Evolutionary conservation across 2,113 vertebrate species (phyloP), one percentile per base, ranked within the genome.

Genomic region (Indicator maculatus): DNA sequence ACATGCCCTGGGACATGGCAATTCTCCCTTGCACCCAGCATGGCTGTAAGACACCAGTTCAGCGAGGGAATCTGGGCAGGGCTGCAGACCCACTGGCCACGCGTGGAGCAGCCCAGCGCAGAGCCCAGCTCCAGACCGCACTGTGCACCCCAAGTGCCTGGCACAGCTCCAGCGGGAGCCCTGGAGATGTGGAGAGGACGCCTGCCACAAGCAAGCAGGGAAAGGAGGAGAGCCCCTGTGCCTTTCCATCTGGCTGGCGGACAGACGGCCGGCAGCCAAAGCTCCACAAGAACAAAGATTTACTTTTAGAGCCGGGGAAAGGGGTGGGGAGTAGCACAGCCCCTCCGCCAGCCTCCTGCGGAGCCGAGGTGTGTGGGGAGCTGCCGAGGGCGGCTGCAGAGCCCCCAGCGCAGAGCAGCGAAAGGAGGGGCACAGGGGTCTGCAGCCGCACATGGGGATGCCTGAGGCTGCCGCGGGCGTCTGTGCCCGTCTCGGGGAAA

Each of bases 231-330:
- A 93, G 86, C 74, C 94, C 93, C 93, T 14, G 38, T 70, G 93
- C 89, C 87, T 91, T 89, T 89, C 94, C 95, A 96, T 96, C 96
- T 93, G 96, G 89, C 95, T 88, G 91, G 56, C 59, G 59, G 86
- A 89, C 94, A 92, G 94, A 44, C 85, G 94, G 93, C 91, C 67
- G 3, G 38, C 94, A 91, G 96, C 96, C 95, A 95, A 89, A 26
- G 89, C 95, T 96, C 87, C 75, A 0, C 82, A 80, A 83, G 96
- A 97, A 97, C 96, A 97, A 97, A 97, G 96, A 83, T 95, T 56
- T 77, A 93, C 95, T 94, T 93, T 97, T 83, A 95, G 85, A 77
- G 76, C 64, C 2, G 61, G 69, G 91, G 63, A 79, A 95, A 87
- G 87, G 89, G 89, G 94, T 77, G 91, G 95, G 88, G 93, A 95